phyloP scores from a whole-genome alignment of 2,888 invertebrate species.

The Oxytorus armatus region DNA sequence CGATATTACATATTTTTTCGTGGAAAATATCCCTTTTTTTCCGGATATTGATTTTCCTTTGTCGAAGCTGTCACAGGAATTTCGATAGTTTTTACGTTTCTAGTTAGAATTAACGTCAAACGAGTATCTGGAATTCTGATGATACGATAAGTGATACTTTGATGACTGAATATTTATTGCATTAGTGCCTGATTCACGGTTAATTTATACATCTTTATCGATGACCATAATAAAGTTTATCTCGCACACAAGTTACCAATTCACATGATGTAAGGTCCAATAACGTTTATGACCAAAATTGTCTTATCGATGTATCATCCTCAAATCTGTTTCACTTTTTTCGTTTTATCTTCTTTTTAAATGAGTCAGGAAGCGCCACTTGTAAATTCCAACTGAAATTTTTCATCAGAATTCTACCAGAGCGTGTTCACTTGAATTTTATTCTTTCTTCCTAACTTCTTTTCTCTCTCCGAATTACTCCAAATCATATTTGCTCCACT shows the following conservation, averaged over 20 bases:
- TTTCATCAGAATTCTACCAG: not conserved
- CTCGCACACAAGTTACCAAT: too few relatives aligned
- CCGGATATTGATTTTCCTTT: not conserved
- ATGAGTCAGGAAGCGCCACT: not conserved
- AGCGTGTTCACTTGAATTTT: conserved; percentile 70
- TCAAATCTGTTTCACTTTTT: not conserved
- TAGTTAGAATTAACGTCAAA: not conserved
- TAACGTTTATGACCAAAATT: too few relatives aligned
- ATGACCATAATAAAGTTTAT: too few relatives aligned
- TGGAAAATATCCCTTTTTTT: not conserved
- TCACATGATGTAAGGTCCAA: too few relatives aligned
- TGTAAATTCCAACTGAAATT: conserved; percentile 1
- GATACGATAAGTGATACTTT: not conserved
- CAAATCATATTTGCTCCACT: conserved; percentile 80
- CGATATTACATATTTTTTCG: conserved; percentile 1
- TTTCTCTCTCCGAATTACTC: conserved; percentile 71
- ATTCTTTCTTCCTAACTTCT: conserved; percentile 68
- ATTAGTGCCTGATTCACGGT: too few relatives aligned
- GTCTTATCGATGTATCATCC: too few relatives aligned
- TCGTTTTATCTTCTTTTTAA: not conserved
- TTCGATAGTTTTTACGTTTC: not conserved
- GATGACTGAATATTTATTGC: too few relatives aligned
- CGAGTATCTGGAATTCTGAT: not conserved
- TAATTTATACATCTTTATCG: too few relatives aligned
- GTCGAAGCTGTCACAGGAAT: too few relatives aligned